Conservation (phyloP, 2,888 invertebrate genomes). For the Tridacna crocea region DNA sequence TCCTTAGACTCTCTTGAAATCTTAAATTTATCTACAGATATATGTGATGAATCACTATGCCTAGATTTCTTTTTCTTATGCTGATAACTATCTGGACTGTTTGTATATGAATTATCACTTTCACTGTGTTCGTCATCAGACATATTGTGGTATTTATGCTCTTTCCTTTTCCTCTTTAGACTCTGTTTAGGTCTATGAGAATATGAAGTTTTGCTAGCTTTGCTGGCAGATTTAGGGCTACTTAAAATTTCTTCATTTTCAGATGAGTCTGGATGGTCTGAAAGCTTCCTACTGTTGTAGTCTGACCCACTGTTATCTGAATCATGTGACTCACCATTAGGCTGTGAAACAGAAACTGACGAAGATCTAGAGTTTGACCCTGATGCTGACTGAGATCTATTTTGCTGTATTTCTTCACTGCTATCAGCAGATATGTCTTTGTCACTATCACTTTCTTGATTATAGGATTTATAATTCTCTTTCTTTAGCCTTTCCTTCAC, state of each 20-base stretch:
- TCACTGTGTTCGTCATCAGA: background rate
- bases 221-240: no score
- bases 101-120: background rate
- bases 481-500: constrained; percentile 21
- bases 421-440: background rate
- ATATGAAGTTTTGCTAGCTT: background rate
- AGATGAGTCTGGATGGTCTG: background rate
- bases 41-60: background rate
- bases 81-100: background rate
- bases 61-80: constrained; percentile 6
- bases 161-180: constrained; percentile 11
- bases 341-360: background rate
- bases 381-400: background rate
- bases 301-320: constrained; percentile 2
- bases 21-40: background rate
- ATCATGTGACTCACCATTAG: background rate
- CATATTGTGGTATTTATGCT: background rate
- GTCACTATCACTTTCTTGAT: background rate
- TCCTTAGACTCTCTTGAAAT: background rate
- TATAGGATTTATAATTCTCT: constrained; percentile 10
- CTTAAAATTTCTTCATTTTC: background rate
- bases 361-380: constrained; percentile 10
- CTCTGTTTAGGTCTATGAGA: background rate
- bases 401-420: background rate
- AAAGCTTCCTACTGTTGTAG: background rate